Evolutionary conservation across 2,797 vertebrate species (phyloP), one percentile per base, ranked within the genome.

Genomic region (Lycodopsis pacificus): DNA sequence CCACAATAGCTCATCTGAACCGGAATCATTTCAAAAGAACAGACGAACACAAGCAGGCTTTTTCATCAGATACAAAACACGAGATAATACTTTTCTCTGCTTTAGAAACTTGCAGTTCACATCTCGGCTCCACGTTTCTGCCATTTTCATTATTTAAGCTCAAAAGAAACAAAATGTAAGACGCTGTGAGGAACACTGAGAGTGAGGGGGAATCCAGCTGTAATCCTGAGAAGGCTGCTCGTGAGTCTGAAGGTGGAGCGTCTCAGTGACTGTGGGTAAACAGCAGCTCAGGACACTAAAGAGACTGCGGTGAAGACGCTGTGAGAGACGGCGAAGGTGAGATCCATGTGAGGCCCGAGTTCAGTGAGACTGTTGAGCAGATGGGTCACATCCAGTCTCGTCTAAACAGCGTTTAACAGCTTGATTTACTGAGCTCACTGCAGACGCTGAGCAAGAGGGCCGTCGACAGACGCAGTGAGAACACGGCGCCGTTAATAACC

Each of bases 371-470:
- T 77, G 82, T 7, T 77, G 44, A n/a, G 36, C 85, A 84, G 81
- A 79, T 71, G 79, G 74, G 72, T 78, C 71, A 74, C 59, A 82
- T 68, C 65, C 70, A 40, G 58, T 49, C 72, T 71, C 77, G 54
- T 78, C 77, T 64, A 79, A 77, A 81, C 72, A 53, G 7, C 17
- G 36, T 77, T 80, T 73, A 68, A 58, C 69, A 34, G 44, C 59
- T 67, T 67, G 66, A 71, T 64, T 71, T 48, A 51, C 64, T 58
- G 2, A 76, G 61, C 73, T 53, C 4, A 15, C 27, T 46, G 70
- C 66, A 67, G 73, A 15, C 46, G 25, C 58, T 22, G n/a, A 59
- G 32, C 10, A 0, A 46, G 8, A 40, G 14, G 2, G 59, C 73
- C 36, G 27, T 32, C 17, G 34, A 69, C 79, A 58, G 76, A 71